Evolutionary conservation across 2,113 vertebrate species (phyloP).

Genomic region (Myotis lucifugus): DNA sequence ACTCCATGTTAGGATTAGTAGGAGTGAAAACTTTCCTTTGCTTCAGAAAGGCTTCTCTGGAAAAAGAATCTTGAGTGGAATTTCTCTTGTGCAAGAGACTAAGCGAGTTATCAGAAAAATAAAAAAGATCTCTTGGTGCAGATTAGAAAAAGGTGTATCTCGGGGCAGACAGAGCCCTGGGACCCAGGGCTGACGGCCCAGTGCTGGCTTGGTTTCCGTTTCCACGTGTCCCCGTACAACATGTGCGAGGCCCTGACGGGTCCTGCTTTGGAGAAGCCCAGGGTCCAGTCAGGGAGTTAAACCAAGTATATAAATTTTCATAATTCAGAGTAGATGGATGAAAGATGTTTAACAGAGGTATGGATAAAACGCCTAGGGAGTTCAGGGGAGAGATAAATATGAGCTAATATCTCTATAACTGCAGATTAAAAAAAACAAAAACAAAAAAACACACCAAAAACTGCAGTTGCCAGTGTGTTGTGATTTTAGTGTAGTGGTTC

Average conservation of each 20-base stretch:
- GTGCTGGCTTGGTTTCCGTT: background rate
- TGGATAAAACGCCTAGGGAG: background rate
- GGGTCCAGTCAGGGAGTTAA: background rate
- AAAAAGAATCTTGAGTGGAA: constrained; percentile 24
- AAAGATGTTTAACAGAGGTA: background rate
- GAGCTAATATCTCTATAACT: background rate
- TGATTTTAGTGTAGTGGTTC: background rate
- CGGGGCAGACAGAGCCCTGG: background rate
- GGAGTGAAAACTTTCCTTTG: background rate
- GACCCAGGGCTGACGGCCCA: background rate
- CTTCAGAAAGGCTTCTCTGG: background rate
- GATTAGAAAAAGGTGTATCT: background rate
- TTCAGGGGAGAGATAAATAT: background rate
- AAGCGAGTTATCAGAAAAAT: background rate
- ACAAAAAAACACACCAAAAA: background rate
- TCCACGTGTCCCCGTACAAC: background rate
- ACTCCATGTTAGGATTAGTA: background rate
- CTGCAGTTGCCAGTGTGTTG: background rate
- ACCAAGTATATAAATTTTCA: background rate
- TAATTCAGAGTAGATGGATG: constrained; percentile 16
- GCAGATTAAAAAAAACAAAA: background rate
- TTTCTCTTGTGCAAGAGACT: background rate
- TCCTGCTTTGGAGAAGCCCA: background rate
- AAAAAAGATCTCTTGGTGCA: background rate
- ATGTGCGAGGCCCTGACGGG: background rate